Evolutionary conservation across 2,113 vertebrate species (phyloP), one percentile per base, ranked within the genome.

Genomic region (Osmerus eperlanus): DNA sequence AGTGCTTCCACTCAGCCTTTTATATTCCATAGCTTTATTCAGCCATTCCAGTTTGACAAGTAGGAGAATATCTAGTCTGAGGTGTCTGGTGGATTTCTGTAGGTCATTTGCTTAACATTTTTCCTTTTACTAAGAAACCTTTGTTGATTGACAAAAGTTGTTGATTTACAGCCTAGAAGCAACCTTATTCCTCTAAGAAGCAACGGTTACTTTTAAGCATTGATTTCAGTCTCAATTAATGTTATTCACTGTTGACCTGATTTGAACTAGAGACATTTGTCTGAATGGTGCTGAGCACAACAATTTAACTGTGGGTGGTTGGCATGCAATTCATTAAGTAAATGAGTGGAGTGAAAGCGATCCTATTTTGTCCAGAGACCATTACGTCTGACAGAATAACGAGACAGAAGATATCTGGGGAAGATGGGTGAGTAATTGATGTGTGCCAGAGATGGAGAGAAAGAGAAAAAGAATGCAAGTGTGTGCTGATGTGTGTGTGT

Each of bases 401-500:
- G 5, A 36, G 67, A 53, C 52, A 47, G 25, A 54, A 52, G 47
- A 64, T 41, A 63, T 18, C 18, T 23, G 12, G 19, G 25, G 58
- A 53, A 64, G 70, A 71, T 18, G 25, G 60, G 51, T 29, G 47
- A 51, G 47, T 25, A 58, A 47, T n/a, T 16, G 6, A 70, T 52
- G 56, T 47, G 52, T 28, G 47, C 25, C 4, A 23, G 4, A 70
- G 13, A 67, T 23, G 12, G 41, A 41, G 21, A 52, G 21, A 14
- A 12, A 16, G 32, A 67, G 29, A 66, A 4, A 19, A 23, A 32
- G 15, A 15, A 15, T 28, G 9, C 11, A 15, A 23, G 51, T 67
- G 65, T 67, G 65, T 70, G 52, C 54, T 56, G 69, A 58, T 71
- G 81, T 76, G 68, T 76, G 73, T 52, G 28, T 70, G 81, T 76